Percentiles rank a stretch among this genome's conserved stretches.
phyloP scores from a whole-genome alignment of 2,888 invertebrate species.

The Agrotis segetum region DNA sequence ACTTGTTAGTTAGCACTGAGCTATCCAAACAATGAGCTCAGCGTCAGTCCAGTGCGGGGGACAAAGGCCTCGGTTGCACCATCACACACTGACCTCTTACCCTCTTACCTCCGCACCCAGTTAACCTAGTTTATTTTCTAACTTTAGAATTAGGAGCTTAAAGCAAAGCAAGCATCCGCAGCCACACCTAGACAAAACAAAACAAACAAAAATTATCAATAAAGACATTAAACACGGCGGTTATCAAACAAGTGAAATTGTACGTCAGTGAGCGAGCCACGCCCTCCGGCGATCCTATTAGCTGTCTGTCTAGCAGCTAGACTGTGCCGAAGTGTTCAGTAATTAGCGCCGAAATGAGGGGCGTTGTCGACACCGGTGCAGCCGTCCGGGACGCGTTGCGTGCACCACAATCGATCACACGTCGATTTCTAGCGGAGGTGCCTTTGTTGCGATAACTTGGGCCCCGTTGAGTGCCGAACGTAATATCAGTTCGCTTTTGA shows the following conservation, averaged over 20 bases:
- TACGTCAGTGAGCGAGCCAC: constrained; percentile 38
- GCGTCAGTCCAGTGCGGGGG: constrained; percentile 20
- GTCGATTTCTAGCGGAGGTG: constrained; percentile 54
- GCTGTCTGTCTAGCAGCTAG: constrained; percentile 30
- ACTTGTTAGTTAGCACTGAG: background rate
- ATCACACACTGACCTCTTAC: constrained; percentile 15
- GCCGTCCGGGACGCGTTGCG: constrained; percentile 49
- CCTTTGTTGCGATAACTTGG: constrained; percentile 25
- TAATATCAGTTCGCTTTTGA: constrained; percentile 10
- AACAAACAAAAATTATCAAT: background rate
- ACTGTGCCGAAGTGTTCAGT: constrained; percentile 21
- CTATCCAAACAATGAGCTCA: background rate
- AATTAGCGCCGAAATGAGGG: constrained; percentile 49
- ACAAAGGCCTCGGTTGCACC: constrained; percentile 16
- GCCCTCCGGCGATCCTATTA: constrained; percentile 45
- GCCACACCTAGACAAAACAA: constrained; percentile 15
- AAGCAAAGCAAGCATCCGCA: background rate
- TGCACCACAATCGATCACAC: constrained; percentile 53
- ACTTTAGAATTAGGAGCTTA: constrained; percentile 18
- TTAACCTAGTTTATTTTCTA: constrained; percentile 35
- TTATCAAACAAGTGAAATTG: constrained; percentile 32
- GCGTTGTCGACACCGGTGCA: constrained; percentile 51
- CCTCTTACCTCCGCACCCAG: constrained; percentile 30
- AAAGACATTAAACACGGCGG: constrained; percentile 17
- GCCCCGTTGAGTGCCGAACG: background rate